phyloP scores from a whole-genome alignment of 1,140 invertebrate species.

The Laupala kohalensis region DNA sequence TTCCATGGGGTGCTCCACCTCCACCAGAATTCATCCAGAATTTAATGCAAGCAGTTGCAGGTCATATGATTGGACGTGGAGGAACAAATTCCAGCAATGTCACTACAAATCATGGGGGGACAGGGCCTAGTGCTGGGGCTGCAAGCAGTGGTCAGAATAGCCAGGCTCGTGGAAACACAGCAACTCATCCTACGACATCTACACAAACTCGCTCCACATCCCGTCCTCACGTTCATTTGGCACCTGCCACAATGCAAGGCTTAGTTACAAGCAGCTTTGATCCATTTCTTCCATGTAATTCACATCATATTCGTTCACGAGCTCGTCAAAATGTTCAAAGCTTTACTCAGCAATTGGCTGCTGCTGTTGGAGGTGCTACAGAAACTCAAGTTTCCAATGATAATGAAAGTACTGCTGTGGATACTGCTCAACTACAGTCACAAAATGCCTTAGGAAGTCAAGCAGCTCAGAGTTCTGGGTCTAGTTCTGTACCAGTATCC shows the following conservation, averaged over 20 bases:
- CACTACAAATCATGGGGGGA: background rate
- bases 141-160: slow-evolving; percentile 16
- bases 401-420: too few relatives aligned
- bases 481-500: too few relatives aligned
- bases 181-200: slow-evolving; percentile 49
- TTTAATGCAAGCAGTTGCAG: slow-evolving; percentile 41
- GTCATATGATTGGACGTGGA: slow-evolving; percentile 14
- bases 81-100: background rate
- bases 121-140: background rate
- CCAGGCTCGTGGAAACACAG: slow-evolving; percentile 36
- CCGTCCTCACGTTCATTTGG: slow-evolving; percentile 45
- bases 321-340: too few relatives aligned
- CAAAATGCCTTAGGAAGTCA: too few relatives aligned
- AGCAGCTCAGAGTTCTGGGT: background rate
- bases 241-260: slow-evolving; percentile 16
- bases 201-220: slow-evolving; percentile 50
- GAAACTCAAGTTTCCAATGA: too few relatives aligned
- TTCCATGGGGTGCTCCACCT: slow-evolving; percentile 24
- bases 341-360: too few relatives aligned
- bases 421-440: background rate
- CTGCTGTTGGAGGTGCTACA: too few relatives aligned
- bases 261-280: slow-evolving; percentile 35
- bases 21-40: slow-evolving; percentile 40
- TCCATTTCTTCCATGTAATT: slow-evolving; percentile 54
- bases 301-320: slow-evolving; percentile 37